Percentiles rank a stretch among this genome's conserved stretches.
Evolutionary conservation across 2,888 invertebrate species (phyloP).

Genomic region (Mylabris sibirica): DNA sequence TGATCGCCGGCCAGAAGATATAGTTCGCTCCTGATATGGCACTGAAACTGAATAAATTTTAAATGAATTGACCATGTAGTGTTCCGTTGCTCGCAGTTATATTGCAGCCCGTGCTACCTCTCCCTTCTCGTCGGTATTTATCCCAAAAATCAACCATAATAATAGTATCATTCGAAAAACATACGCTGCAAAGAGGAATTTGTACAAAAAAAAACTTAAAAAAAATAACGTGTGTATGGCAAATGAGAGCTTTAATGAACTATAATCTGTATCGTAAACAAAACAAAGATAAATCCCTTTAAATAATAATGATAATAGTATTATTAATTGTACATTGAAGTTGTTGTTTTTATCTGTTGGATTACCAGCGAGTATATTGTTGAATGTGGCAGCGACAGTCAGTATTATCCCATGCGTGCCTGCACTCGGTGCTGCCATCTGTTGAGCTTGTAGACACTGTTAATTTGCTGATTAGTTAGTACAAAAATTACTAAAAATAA

Average conservation of each 20-base stretch:
- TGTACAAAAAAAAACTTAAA: constrained; percentile 36
- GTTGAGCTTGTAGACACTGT: constrained; percentile 53
- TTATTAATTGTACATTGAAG: constrained; percentile 59
- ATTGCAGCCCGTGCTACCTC: constrained; percentile 51
- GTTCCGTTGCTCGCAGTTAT: constrained; percentile 50
- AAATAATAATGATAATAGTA: constrained; percentile 48
- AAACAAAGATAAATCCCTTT: constrained; percentile 30
- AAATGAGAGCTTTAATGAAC: constrained; percentile 60
- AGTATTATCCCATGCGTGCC: constrained; percentile 61
- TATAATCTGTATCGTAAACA: constrained; percentile 56
- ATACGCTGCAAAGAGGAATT: constrained; percentile 35
- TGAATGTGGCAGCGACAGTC: constrained; percentile 59
- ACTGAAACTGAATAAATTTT: constrained; percentile 39
- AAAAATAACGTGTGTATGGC: constrained; percentile 41
- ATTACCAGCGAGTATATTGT: constrained; percentile 56
- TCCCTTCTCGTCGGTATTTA: constrained; percentile 43
- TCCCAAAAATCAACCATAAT: neutral
- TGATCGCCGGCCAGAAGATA: constrained; percentile 71
- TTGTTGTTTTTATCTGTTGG: constrained; percentile 58
- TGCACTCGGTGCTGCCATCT: constrained; percentile 59
- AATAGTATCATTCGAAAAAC: neutral
- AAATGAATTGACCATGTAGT: constrained; percentile 51
- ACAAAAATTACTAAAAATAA: constrained; percentile 34
- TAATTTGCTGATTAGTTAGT: constrained; percentile 46
- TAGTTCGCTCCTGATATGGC: constrained; percentile 59